These are phyloP conservation scores for Synanthedon tipuliformis DNA, from an alignment of 2,888 invertebrate genomes.

Conservation along the genomic window DNA sequence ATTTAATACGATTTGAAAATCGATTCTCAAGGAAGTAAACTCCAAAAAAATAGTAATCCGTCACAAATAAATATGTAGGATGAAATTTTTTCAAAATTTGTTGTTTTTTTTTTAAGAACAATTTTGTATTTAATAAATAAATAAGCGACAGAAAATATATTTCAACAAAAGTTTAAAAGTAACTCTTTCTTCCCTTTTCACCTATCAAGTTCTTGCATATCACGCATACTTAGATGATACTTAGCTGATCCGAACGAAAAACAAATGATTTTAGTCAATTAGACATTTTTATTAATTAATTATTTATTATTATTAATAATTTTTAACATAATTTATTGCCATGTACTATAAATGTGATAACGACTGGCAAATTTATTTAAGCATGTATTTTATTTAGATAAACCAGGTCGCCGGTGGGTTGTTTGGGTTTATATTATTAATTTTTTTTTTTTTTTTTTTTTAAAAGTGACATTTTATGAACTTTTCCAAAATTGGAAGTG, in stretches of 20 bases:
- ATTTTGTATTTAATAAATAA: no score
- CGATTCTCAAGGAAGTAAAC: no score
- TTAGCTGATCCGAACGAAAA: slow-evolving; percentile 32
- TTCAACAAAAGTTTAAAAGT: neutral
- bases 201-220: slow-evolving; percentile 53
- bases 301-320: slow-evolving; percentile 1
- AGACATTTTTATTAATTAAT: slow-evolving; percentile 24
- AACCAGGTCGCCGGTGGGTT: neutral
- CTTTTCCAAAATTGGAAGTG: no score
- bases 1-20: no score
- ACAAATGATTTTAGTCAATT: slow-evolving; percentile 38
- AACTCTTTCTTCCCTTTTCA: slow-evolving; percentile 25
- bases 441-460: no score
- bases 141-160: neutral
- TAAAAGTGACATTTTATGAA: no score
- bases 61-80: no score
- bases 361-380: slow-evolving; percentile 1
- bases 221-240: slow-evolving; percentile 38
- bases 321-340: neutral
- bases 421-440: neutral
- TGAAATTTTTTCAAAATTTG: no score
- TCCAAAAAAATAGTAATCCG: no score
- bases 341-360: neutral
- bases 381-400: slow-evolving; percentile 6
- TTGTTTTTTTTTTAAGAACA: no score